Conservation (phyloP, 2,797 vertebrate genomes). For the Bovichtus variegatus region DNA sequence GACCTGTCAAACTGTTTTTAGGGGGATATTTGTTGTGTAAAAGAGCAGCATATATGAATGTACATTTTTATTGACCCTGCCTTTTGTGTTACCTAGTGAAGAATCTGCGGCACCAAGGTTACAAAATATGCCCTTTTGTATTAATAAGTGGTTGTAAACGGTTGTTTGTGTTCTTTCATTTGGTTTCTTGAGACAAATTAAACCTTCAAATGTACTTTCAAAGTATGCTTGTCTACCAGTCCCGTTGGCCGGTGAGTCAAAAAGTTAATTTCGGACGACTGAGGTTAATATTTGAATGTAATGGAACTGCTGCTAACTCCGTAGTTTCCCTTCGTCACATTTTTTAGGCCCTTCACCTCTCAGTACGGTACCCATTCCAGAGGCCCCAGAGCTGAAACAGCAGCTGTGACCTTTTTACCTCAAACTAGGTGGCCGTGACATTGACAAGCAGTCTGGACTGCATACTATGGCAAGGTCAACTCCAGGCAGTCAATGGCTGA, state of each 20-base stretch:
- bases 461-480: slow-evolving; percentile 44
- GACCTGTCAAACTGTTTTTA: slow-evolving; percentile 22
- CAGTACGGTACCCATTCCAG: slow-evolving; percentile 1
- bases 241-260: too few species aligned
- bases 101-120: slow-evolving; percentile 46
- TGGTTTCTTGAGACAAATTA: not conserved
- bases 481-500: not conserved
- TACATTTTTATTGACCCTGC: slow-evolving; percentile 21
- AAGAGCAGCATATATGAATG: not conserved
- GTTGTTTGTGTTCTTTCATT: slow-evolving; percentile 6
- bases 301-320: slow-evolving; percentile 7
- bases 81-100: not conserved
- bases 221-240: too few species aligned
- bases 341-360: slow-evolving; percentile 4
- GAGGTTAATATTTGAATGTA: slow-evolving; percentile 54
- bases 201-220: not conserved
- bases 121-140: slow-evolving; percentile 41
- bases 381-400: slow-evolving; percentile 32
- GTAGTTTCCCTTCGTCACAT: slow-evolving; percentile 1
- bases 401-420: slow-evolving; percentile 48
- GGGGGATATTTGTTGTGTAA: not conserved
- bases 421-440: slow-evolving; percentile 64
- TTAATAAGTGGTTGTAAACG: slow-evolving; percentile 32
- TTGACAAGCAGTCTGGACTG: slow-evolving; percentile 55
- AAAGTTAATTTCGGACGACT: not conserved